A percentile compares a stretch with the other conserved stretches of the same genome.
phyloP scores from a whole-genome alignment of 2,888 invertebrate genomes.

The Luffia ferchaultella region DNA sequence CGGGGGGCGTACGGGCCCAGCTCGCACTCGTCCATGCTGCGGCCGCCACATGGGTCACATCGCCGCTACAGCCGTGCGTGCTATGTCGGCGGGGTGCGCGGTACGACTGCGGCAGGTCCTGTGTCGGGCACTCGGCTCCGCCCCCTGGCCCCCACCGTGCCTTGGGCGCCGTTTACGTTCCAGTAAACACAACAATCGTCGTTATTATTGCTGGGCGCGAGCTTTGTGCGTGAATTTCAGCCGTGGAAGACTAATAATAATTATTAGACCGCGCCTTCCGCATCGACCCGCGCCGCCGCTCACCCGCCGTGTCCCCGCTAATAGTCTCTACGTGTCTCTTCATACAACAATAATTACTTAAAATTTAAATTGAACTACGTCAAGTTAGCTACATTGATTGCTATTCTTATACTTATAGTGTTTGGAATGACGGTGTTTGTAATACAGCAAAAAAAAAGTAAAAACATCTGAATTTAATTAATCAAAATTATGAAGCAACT shows the following conservation, averaged over 20 bases:
- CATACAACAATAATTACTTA: too few relatives aligned
- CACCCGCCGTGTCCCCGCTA: background rate
- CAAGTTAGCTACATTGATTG: too few relatives aligned
- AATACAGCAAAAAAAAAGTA: too few relatives aligned
- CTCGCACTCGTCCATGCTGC: conserved; percentile 58
- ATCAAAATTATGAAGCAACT: too few relatives aligned
- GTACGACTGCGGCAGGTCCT: conserved; percentile 32
- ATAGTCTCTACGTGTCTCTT: too few relatives aligned
- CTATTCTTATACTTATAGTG: too few relatives aligned
- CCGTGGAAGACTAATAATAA: conserved; percentile 65
- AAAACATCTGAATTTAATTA: too few relatives aligned
- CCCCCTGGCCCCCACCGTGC: conserved; percentile 18
- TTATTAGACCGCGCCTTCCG: conserved; percentile 36
- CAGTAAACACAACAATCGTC: conserved; percentile 67
- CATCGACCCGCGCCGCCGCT: conserved; percentile 45
- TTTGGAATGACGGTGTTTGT: too few relatives aligned
- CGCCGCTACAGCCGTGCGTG: conserved; percentile 36
- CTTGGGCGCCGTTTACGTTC: conserved; percentile 51
- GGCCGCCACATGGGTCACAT: too few relatives aligned
- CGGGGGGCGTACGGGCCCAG: conserved; percentile 49
- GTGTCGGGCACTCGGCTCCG: conserved; percentile 30
- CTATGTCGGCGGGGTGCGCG: conserved; percentile 29
- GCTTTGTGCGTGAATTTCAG: conserved; percentile 67
- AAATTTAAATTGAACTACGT: too few relatives aligned
- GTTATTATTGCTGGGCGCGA: conserved; percentile 65